phyloP scores from a whole-genome alignment of 2,797 vertebrate genomes.

The Cetoscarus ocellatus region DNA sequence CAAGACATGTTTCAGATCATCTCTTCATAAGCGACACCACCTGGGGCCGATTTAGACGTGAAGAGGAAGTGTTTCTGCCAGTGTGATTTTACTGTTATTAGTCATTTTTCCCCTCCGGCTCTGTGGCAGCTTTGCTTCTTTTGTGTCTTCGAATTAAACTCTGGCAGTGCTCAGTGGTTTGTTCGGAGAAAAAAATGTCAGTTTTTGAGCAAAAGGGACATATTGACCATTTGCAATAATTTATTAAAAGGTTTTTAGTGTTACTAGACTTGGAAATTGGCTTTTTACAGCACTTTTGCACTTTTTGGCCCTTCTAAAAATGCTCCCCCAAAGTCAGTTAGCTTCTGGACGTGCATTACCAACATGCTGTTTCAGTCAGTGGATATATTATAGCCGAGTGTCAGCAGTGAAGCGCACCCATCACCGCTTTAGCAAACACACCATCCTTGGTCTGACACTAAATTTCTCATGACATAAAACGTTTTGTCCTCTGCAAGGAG shows the following conservation, averaged over 20 bases:
- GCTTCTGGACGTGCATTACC: conserved; percentile 44
- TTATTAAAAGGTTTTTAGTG: neutral
- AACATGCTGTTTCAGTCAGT: conserved; percentile 35
- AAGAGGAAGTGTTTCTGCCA: conserved; percentile 33
- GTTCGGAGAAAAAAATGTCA: neutral
- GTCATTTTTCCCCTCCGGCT: conserved; percentile 27
- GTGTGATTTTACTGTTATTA: conserved; percentile 36
- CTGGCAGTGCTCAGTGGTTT: conserved; percentile 1
- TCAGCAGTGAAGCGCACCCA: conserved; percentile 44
- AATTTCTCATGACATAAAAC: conserved; percentile 77
- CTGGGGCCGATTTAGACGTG: conserved; percentile 44
- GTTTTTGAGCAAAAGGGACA: neutral
- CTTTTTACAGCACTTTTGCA: neutral
- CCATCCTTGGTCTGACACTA: conserved; percentile 58
- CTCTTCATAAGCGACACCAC: conserved; percentile 51
- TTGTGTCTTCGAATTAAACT: conserved; percentile 21
- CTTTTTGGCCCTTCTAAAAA: conserved; percentile 8
- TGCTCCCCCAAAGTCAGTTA: conserved; percentile 23
- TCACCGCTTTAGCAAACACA: conserved; percentile 41
- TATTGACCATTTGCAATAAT: neutral
- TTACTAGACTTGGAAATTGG: neutral
- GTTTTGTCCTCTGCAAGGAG: conserved; percentile 59
- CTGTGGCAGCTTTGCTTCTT: conserved; percentile 9
- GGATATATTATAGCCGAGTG: conserved; percentile 37
- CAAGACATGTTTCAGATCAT: conserved; percentile 56